Evolutionary conservation across 2,113 vertebrate species (phyloP).

Genomic region (Oceanodroma tethys): DNA sequence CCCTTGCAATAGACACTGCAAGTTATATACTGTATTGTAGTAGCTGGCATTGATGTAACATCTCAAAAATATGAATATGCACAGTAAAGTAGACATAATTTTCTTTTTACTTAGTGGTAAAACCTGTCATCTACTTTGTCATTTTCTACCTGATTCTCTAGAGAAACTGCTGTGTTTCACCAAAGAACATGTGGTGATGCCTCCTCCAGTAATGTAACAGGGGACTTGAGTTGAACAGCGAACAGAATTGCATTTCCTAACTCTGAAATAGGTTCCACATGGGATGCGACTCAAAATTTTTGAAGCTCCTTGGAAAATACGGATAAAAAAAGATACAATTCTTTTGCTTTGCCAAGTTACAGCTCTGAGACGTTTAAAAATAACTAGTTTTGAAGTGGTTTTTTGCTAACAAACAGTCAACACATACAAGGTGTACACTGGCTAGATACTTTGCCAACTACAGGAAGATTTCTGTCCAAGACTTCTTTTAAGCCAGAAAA

Average conservation of each 20-base stretch:
- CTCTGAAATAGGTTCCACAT: neutral
- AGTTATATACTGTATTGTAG: neutral
- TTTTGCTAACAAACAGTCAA: fast-evolving
- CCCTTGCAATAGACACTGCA: neutral
- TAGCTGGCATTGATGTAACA: neutral
- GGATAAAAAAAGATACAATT: neutral
- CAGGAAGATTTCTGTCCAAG: neutral
- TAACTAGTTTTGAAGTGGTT: neutral
- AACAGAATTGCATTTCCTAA: neutral
- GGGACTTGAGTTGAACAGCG: neutral
- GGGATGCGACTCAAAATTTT: neutral
- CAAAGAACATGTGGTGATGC: neutral
- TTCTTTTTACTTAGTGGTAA: neutral
- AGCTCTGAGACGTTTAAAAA: neutral
- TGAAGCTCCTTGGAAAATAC: neutral
- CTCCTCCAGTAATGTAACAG: neutral
- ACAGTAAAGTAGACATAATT: fast-evolving
- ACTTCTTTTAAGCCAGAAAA: neutral
- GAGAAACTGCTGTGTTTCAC: neutral
- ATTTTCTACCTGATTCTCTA: neutral
- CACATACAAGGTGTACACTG: neutral
- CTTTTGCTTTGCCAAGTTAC: neutral
- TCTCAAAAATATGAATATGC: neutral
- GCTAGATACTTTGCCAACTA: neutral
- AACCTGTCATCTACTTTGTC: neutral